Percentiles rank a stretch among this genome's conserved stretches.
Evolutionary conservation across 2,797 vertebrate genomes (phyloP).

Genomic region (Eptatretus atami): DNA sequence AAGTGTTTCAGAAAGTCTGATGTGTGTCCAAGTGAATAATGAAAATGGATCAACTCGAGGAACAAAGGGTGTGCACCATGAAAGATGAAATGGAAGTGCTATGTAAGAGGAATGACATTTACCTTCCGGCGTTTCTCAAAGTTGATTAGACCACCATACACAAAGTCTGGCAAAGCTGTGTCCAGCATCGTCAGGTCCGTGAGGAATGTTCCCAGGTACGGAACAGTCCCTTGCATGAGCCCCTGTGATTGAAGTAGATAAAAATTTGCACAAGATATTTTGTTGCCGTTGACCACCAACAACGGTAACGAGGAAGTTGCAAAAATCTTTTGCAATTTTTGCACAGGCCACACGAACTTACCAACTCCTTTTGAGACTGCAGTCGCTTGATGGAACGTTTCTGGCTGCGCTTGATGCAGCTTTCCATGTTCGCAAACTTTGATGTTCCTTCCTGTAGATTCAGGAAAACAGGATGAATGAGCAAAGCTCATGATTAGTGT

Average conservation of each 20-base stretch:
- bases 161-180: slow-evolving; percentile 40
- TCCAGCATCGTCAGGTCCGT: slow-evolving; percentile 78
- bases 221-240: slow-evolving; percentile 67
- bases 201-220: slow-evolving; percentile 64
- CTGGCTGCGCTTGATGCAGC: slow-evolving; percentile 64
- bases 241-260: slow-evolving; percentile 22
- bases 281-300: no score
- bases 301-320: no score
- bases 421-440: slow-evolving; percentile 67
- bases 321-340: no score
- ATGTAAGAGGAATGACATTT: slow-evolving; percentile 12
- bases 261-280: no score
- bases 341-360: slow-evolving; percentile 12
- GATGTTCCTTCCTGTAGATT: slow-evolving; percentile 52
- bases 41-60: no score
- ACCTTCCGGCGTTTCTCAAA: slow-evolving; percentile 78
- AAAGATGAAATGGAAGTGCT: no score
- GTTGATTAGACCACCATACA: slow-evolving; percentile 59
- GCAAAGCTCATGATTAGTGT: no score
- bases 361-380: slow-evolving; percentile 60
- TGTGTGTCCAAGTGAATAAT: no score
- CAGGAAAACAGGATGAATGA: neutral
- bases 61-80: no score
- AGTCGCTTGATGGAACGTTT: slow-evolving; percentile 56
- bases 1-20: no score